A percentile compares a stretch with the other conserved stretches of the same genome.
These are phyloP conservation scores for Euleptes europaea DNA, from an alignment of 2,113 vertebrate species.

Conservation along the genomic window DNA sequence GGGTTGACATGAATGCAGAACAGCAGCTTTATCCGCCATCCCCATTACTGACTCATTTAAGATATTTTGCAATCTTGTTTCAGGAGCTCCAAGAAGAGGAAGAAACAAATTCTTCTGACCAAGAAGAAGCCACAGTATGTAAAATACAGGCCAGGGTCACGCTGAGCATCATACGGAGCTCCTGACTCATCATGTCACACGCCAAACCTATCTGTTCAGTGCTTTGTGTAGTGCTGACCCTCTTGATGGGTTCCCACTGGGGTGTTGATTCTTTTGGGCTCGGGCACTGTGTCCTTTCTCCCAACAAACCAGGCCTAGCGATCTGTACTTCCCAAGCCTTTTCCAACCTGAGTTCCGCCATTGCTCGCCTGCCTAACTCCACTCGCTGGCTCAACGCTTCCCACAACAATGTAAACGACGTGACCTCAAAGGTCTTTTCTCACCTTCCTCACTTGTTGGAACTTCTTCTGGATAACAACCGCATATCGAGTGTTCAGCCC, in stretches of 20 bases:
- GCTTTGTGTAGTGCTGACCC: not conserved
- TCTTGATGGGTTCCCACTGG: not conserved
- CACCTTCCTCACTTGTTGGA: constrained; percentile 25
- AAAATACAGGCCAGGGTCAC: not conserved
- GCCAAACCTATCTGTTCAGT: not conserved
- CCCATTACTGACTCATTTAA: not conserved
- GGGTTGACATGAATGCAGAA: not conserved
- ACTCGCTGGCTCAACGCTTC: constrained; percentile 41
- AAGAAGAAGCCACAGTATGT: not conserved
- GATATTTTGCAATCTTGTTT: not conserved
- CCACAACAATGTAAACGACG: not conserved
- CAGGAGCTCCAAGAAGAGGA: not conserved
- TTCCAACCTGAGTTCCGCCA: constrained; percentile 3
- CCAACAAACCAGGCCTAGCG: constrained; percentile 1
- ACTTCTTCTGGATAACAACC: constrained; percentile 31
- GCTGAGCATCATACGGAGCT: not conserved
- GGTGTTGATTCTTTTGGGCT: constrained; percentile 20
- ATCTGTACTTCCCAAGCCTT: constrained; percentile 22
- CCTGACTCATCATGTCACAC: not conserved
- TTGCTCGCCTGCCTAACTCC: constrained; percentile 16
- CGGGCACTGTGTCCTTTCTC: constrained; percentile 14
- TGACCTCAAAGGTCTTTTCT: constrained; percentile 19
- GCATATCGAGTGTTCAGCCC: not conserved
- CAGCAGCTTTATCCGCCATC: not conserved
- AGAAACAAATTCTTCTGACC: not conserved